Evolutionary conservation across 2,113 vertebrate genomes (phyloP), one percentile per base, ranked within the genome.

Genomic region (Equus quagga): DNA sequence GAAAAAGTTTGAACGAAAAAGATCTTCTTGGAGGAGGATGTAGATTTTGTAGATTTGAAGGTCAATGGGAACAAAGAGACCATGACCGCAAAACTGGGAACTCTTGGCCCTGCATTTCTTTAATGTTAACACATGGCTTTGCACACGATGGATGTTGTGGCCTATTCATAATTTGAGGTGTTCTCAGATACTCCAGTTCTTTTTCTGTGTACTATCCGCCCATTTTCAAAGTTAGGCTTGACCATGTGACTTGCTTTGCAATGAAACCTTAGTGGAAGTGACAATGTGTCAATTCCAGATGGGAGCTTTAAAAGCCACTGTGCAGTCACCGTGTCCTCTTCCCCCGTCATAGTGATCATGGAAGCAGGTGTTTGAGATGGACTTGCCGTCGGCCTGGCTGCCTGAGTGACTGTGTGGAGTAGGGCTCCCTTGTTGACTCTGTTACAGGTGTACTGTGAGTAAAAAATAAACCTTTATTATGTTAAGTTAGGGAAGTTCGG

Each of bases 91-190:
- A 69, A 81, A 28, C 49, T 5, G 2, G 67, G 44, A 49, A 46
- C 23, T 5, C 44, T 31, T 4, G 18, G 36, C 75, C 15, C 60
- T 13, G 31, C 75, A 1, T n/a, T 31, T 88, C 33, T 49, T 69
- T 17, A 19, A 23, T 5, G 24, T 90, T 9, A 24, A 11, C 11
- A 6, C 31, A 49, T 18, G 31, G 23, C 76, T 60, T 23, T 70
- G 67, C 6, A 8, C 33, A 6, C 0, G 0, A 1, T 4, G 70
- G 8, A 12, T 8, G 4, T 17, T 5, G 5, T 36, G 36, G 36
- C 11, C 73, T 11, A 18, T 36, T 11, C 14, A 0, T 33, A 13
- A 70, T 3, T 1, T 12, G 6, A 17, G 41, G 58, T 64, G n/a
- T 54, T 10, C 46, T 86, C 65, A 54, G 46, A 80, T 17, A 24